phyloP scores from a whole-genome alignment of 1,140 invertebrate species.

The Steinernema feltiae region DNA sequence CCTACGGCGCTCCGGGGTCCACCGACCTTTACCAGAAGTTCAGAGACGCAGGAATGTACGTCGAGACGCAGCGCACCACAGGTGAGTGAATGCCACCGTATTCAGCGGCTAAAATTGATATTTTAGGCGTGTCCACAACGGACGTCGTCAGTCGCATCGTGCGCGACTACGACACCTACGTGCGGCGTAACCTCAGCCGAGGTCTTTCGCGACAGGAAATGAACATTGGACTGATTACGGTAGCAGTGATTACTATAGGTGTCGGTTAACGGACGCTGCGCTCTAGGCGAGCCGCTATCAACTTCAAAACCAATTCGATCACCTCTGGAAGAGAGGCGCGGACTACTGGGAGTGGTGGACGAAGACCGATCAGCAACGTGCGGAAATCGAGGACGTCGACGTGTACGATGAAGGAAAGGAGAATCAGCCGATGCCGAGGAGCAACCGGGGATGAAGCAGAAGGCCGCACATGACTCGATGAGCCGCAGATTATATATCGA shows the following conservation, averaged over 20 bases:
- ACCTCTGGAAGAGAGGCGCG: not conserved
- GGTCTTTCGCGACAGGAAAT: not conserved
- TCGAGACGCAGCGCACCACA: not conserved
- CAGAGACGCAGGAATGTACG: constrained; percentile 62
- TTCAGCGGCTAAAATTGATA: not conserved
- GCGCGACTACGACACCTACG: not conserved
- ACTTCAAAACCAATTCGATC: not conserved
- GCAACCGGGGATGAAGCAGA: no score
- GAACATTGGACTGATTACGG: not conserved
- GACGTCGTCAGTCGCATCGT: not conserved
- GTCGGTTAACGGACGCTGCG: not conserved
- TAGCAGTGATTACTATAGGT: not conserved
- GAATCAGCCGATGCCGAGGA: no score
- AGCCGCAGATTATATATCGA: no score
- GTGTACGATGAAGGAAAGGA: constrained; percentile 12
- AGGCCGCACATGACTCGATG: no score
- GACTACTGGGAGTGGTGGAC: not conserved
- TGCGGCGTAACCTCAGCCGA: not conserved
- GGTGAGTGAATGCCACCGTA: not conserved
- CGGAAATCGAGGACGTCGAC: no score
- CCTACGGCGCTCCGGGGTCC: not conserved
- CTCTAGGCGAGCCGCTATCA: not conserved
- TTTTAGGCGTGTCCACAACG: not conserved
- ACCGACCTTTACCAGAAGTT: constrained; percentile 4
- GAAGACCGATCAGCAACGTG: no score